Conservation (phyloP, 2,113 vertebrate genomes). For the Ahaetulla prasina region DNA sequence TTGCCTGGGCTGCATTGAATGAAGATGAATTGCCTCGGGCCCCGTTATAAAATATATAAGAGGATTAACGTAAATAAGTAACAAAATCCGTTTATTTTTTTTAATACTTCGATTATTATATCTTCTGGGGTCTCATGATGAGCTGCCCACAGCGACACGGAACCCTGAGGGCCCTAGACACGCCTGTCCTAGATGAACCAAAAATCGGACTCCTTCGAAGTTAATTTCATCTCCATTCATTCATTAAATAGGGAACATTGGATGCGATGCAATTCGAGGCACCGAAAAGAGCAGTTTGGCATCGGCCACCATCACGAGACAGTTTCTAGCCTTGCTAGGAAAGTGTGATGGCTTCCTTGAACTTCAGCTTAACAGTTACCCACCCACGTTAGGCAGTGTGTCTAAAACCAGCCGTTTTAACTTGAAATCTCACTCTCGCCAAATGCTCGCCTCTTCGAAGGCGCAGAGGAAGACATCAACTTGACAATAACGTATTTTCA, state of each 20-base stretch:
- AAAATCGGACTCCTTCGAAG: neutral
- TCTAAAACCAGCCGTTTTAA: constrained; percentile 48
- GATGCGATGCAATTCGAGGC: constrained; percentile 24
- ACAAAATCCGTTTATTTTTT: neutral
- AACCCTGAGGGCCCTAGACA: neutral
- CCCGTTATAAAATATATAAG: no score
- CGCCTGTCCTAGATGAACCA: neutral
- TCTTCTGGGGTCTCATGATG: neutral
- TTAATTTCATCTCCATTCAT: neutral
- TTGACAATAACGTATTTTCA: constrained; percentile 58
- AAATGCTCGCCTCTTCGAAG: constrained; percentile 46
- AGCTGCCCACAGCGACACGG: no score
- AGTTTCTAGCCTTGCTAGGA: constrained; percentile 55
- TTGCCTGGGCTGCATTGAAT: no score
- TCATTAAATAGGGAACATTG: constrained; percentile 24
- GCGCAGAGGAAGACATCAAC: constrained; percentile 60
- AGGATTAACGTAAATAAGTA: no score
- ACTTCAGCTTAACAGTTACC: constrained; percentile 60
- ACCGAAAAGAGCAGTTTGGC: constrained; percentile 64
- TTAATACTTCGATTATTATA: neutral
- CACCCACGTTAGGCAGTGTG: constrained; percentile 53
- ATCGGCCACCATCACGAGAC: constrained; percentile 57
- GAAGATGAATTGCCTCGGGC: no score
- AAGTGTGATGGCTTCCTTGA: constrained; percentile 62
- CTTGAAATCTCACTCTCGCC: constrained; percentile 57